Percentiles rank a stretch among this genome's conserved stretches.
Conservation (phyloP, 92 coral and sea anemone species). For the Nematostella vectensis region DNA sequence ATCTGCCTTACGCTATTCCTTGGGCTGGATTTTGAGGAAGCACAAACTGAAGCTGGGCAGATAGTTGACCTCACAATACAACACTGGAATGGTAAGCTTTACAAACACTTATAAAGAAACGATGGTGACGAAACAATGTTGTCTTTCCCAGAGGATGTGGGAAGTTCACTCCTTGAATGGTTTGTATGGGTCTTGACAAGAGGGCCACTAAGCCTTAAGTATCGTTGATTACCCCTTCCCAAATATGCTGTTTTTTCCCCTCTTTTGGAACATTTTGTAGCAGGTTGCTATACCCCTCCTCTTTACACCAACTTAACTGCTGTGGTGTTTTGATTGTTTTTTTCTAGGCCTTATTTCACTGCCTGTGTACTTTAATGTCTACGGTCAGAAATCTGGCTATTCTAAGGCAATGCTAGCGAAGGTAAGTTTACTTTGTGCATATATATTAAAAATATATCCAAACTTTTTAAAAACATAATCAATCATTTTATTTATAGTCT, state of each 20-base stretch:
- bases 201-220: too few species aligned
- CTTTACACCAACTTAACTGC: too few species aligned
- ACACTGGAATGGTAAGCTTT: conserved; percentile 97
- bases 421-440: conserved; percentile 20
- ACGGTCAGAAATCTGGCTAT: conserved; percentile 80
- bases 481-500: neutral
- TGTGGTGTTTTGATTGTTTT: too few species aligned
- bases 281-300: too few species aligned
- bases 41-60: conserved; percentile 53
- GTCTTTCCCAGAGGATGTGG: too few species aligned
- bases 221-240: too few species aligned
- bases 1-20: conserved; percentile 78
- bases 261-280: too few species aligned
- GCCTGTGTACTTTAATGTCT: conserved; percentile 68
- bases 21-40: conserved; percentile 79
- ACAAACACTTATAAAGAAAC: neutral
- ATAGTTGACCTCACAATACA: conserved; percentile 74
- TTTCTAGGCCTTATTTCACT: conserved; percentile 98
- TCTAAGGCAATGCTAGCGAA: conserved; percentile 83
- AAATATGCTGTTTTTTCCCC: too few species aligned
- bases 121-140: too few species aligned
- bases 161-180: too few species aligned
- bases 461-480: too few species aligned
- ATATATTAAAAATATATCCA: neutral
- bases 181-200: too few species aligned